These are phyloP conservation scores for Vireo griseus DNA, from an alignment of 2,797 vertebrate genomes.

Conservation along the genomic window DNA sequence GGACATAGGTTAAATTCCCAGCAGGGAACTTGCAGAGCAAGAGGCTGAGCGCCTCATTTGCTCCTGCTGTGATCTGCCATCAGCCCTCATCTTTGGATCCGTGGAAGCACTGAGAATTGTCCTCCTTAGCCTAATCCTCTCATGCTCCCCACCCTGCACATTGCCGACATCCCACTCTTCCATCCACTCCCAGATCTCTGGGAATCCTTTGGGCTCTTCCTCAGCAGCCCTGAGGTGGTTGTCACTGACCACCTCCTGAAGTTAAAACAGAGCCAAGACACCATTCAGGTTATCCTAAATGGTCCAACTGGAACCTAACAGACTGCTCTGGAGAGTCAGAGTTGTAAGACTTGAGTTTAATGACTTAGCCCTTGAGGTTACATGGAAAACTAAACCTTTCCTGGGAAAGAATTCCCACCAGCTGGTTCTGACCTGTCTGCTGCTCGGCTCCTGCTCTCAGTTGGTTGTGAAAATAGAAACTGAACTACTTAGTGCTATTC, in stretches of 20 bases:
- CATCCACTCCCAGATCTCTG: accelerated
- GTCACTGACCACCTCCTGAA: not conserved
- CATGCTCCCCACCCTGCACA: accelerated
- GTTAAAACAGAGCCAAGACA: not conserved
- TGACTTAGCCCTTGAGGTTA: too few relatives aligned
- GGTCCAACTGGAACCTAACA: too few relatives aligned
- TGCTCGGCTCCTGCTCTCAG: not conserved
- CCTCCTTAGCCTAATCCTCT: not conserved
- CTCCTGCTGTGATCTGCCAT: accelerated
- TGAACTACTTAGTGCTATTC: not conserved
- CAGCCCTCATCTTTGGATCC: too few relatives aligned
- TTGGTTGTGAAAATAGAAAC: not conserved
- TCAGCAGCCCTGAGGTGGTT: not conserved
- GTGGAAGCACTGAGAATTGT: not conserved
- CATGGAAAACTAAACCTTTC: not conserved
- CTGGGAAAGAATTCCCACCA: not conserved
- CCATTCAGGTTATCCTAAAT: too few relatives aligned
- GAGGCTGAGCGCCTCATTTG: accelerated
- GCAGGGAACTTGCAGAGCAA: accelerated
- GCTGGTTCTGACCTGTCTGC: accelerated
- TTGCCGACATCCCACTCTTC: accelerated
- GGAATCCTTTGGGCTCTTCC: not conserved
- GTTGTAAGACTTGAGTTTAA: not conserved
- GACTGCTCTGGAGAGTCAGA: not conserved
- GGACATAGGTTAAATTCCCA: not conserved